Evolutionary conservation across 2,888 invertebrate species (phyloP).

Genomic region (Sinodicranocentrus sp.): DNA sequence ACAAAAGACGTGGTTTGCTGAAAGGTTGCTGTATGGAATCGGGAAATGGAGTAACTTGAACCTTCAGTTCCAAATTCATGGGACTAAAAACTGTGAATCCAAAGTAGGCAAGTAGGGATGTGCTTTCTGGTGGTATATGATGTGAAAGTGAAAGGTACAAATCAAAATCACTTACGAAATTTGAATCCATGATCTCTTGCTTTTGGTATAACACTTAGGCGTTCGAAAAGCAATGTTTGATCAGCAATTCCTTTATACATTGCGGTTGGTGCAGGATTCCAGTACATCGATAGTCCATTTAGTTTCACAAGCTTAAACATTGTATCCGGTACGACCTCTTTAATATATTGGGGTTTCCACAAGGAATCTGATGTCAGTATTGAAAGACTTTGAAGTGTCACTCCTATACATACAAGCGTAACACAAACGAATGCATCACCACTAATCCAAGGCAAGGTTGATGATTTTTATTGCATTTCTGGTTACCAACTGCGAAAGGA

Average conservation of each 20-base stretch:
- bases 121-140: no score
- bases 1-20: slow-evolving; percentile 89
- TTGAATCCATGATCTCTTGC: not conserved
- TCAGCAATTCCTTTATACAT: slow-evolving; percentile 35
- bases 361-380: slow-evolving; percentile 93
- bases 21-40: slow-evolving; percentile 87
- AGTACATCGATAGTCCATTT: slow-evolving; percentile 91
- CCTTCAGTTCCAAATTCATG: slow-evolving; percentile 91
- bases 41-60: slow-evolving; percentile 95
- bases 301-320: slow-evolving; percentile 92
- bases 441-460: no score
- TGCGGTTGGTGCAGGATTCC: slow-evolving; percentile 85
- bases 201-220: slow-evolving; percentile 7
- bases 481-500: slow-evolving; percentile 90
- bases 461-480: no score
- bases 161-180: slow-evolving; percentile 2
- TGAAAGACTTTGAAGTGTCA: slow-evolving; percentile 87
- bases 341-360: slow-evolving; percentile 88
- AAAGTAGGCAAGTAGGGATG: no score
- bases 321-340: slow-evolving; percentile 87
- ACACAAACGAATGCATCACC: no score
- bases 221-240: not conserved
- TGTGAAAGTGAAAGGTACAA: not conserved
- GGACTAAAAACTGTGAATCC: slow-evolving; percentile 89
- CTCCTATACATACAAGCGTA: no score